These are phyloP conservation scores for Erythrocebus patas DNA, from an alignment of 2,113 vertebrate genomes.

Conservation along the genomic window DNA sequence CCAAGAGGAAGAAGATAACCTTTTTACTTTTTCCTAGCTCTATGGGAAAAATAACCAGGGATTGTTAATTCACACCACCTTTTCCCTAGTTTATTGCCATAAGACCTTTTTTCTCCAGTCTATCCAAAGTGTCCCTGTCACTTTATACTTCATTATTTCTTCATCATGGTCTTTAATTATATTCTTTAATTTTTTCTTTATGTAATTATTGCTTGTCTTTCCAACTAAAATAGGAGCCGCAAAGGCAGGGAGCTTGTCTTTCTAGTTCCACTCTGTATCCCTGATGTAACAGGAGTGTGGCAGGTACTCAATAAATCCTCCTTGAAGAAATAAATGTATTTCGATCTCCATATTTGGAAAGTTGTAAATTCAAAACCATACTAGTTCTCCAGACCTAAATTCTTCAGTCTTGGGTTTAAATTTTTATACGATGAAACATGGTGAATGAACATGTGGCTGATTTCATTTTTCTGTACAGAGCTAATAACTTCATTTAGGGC, in stretches of 20 bases:
- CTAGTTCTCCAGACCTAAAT: background rate
- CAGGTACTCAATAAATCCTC: background rate
- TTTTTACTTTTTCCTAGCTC: background rate
- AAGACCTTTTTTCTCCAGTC: background rate
- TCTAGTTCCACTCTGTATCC: background rate
- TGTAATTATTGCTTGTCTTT: background rate
- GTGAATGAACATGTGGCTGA: background rate
- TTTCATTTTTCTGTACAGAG: background rate
- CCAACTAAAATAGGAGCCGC: background rate
- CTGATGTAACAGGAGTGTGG: background rate
- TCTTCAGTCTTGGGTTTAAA: background rate
- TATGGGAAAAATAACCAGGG: background rate
- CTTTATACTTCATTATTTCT: background rate
- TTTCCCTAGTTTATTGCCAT: background rate
- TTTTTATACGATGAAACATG: background rate
- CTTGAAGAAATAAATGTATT: background rate
- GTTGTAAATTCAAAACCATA: background rate
- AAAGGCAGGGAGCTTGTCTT: background rate
- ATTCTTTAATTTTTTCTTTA: background rate
- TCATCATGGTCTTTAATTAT: background rate
- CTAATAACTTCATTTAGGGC: background rate
- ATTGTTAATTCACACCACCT: background rate
- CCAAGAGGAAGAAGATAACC: background rate
- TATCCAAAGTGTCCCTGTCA: background rate
- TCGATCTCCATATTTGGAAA: background rate